Evolutionary conservation across 2,113 vertebrate genomes (phyloP), one percentile per base, ranked within the genome.

Genomic region (Silurus meridionalis): DNA sequence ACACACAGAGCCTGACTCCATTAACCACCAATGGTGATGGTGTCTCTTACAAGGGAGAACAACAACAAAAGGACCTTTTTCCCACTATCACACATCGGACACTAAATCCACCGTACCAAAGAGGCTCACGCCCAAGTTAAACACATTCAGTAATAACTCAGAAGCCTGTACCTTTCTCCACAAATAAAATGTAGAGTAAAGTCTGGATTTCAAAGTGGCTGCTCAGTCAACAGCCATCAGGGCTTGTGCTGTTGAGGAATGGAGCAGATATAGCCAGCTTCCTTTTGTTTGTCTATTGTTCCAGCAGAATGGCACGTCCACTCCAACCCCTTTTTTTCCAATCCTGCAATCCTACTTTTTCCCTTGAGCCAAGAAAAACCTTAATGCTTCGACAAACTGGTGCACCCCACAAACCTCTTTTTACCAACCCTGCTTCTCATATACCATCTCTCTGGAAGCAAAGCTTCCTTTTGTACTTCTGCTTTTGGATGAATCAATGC

Each of bases 131-230:
- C 66, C 96, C 96, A 96, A 96, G 95, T 91, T 95, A 97, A 98
- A 97, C 95, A 96, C 94, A 96, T 96, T 96, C 95, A 95, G 95
- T 96, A 96, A 97, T 96, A 95, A 95, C 94, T 96, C 91, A 94
- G 48, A 95, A 95, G 96, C 96, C 93, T 94, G 95, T 96, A 97
- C 96, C 96, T 97, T 97, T 96, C 95, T 84, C 85, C 66, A 95
- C 94, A 96, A 95, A 95, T 96, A 79, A 61, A 80, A 94, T 74
- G 72, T 77, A 81, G 89, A 96, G 95, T 96, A 95, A 94, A 91
- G 91, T 28, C 25, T 37, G 46, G 13, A 80, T 96, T 96, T 96
- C 96, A 94, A 94, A 95, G 93, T 95, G 96, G 95, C 94, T 93
- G 95, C 88, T 75, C 80, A 52, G 82, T 85, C 78, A 80, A 88